A percentile compares a stretch with the other conserved stretches of the same genome.
These are phyloP conservation scores for Teleogryllus oceanicus DNA, from an alignment of 2,888 invertebrate genomes.

Conservation along the genomic window DNA sequence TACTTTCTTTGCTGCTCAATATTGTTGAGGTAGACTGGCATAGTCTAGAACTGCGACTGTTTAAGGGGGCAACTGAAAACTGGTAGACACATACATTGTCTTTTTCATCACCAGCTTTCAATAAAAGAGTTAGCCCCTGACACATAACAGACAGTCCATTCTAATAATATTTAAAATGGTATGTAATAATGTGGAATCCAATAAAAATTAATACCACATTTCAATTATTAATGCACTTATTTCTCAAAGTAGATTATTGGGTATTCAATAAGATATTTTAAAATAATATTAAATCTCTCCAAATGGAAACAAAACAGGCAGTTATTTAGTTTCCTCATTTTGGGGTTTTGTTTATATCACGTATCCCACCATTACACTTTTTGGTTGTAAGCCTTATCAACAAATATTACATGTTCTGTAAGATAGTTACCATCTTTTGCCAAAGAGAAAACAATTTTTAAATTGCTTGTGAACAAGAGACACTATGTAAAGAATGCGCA, in stretches of 20 bases:
- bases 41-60: constrained; percentile 10
- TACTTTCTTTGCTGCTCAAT: constrained; percentile 4
- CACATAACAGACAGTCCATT: neutral
- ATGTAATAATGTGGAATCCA: neutral
- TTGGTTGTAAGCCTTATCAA: no score
- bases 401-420: no score
- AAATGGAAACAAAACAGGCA: constrained; percentile 19
- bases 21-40: constrained; percentile 18
- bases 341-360: constrained; percentile 6
- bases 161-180: neutral
- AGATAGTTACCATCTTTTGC: no score
- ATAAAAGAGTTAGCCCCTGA: neutral
- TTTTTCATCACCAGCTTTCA: neutral
- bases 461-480: no score
- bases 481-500: no score
- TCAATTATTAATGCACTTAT: constrained; percentile 21
- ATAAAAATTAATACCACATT: no score
- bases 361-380: neutral
- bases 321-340: neutral
- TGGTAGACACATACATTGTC: neutral
- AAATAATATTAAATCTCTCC: neutral
- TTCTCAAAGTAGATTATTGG: neutral
- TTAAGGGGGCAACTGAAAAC: constrained; percentile 18
- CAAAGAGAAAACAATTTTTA: no score
- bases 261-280: neutral